These are phyloP conservation scores for Gymnodraco acuticeps DNA, from an alignment of 2,797 vertebrate species.

Conservation along the genomic window DNA sequence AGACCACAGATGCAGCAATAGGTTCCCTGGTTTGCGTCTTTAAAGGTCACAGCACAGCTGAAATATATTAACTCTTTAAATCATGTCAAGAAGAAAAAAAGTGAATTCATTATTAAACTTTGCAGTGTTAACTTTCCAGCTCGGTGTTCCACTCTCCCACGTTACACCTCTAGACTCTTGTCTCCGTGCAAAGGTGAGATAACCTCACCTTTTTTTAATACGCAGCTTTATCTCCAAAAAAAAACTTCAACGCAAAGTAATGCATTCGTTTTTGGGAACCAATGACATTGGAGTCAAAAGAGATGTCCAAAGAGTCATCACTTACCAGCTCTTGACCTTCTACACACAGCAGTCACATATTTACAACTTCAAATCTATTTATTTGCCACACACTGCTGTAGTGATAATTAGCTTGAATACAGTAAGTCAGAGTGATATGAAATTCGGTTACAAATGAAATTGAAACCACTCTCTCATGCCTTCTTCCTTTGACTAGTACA, in stretches of 20 bases:
- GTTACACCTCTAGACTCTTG: conserved; percentile 33
- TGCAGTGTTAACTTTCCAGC: conserved; percentile 53
- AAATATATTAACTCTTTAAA: neutral
- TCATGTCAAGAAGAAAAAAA: neutral
- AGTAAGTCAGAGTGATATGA: too few species aligned
- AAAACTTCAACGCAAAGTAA: neutral
- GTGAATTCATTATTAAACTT: conserved; percentile 31
- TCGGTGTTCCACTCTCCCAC: conserved; percentile 55
- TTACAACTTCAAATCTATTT: neutral
- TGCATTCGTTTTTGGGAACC: neutral
- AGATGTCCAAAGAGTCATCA: neutral
- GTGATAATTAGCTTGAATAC: neutral
- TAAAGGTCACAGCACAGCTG: conserved; percentile 72
- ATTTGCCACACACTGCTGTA: neutral
- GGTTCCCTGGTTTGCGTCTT: conserved; percentile 11
- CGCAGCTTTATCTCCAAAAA: neutral
- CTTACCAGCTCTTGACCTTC: neutral
- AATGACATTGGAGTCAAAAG: neutral
- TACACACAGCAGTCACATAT: neutral
- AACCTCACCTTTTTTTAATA: conserved; percentile 27
- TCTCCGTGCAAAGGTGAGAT: conserved; percentile 23
- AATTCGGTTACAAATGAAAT: too few species aligned
- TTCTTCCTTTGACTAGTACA: neutral
- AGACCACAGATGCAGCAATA: conserved; percentile 72
- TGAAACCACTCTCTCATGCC: neutral